These are phyloP conservation scores for Empis stercorea DNA, from an alignment of 2,888 invertebrate genomes.

Conservation along the genomic window DNA sequence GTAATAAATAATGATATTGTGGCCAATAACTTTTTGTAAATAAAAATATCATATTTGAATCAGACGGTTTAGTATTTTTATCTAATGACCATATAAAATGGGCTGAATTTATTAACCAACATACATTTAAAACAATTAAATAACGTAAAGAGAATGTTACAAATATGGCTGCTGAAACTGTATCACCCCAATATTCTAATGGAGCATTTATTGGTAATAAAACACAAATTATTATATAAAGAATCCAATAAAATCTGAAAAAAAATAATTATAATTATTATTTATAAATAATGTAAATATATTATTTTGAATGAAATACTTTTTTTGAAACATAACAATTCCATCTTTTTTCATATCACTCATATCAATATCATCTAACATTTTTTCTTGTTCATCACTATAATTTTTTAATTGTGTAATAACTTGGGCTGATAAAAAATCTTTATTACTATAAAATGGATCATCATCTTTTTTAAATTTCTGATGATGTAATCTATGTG, in stretches of 20 bases:
- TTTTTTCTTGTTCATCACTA: constrained; percentile 49
- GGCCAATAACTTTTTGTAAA: constrained; percentile 66
- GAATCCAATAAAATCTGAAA: constrained; percentile 53
- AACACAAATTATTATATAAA: constrained; percentile 51
- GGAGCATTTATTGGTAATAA: constrained; percentile 64
- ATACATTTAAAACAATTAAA: constrained; percentile 47
- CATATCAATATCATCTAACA: constrained; percentile 59
- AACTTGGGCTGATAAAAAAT: constrained; percentile 72
- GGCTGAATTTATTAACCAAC: constrained; percentile 63
- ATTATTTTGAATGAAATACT: constrained; percentile 37
- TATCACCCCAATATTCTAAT: constrained; percentile 65
- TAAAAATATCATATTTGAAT: constrained; percentile 63
- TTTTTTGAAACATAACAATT: constrained; percentile 70
- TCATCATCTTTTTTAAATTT: constrained; percentile 64
- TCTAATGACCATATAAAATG: constrained; percentile 58
- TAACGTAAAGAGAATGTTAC: constrained; percentile 58
- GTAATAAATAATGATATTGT: constrained; percentile 65
- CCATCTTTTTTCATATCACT: constrained; percentile 64
- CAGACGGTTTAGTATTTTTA: constrained; percentile 55
- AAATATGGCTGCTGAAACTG: constrained; percentile 46
- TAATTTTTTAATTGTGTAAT: constrained; percentile 53
- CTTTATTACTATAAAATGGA: constrained; percentile 64
- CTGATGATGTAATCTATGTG: constrained; percentile 72
- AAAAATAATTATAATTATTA: constrained; percentile 4
- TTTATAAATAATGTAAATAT: neutral